A percentile compares a stretch with the other conserved stretches of the same genome.
phyloP scores from a whole-genome alignment of 2,113 vertebrate genomes.

The Cairina moschata region DNA sequence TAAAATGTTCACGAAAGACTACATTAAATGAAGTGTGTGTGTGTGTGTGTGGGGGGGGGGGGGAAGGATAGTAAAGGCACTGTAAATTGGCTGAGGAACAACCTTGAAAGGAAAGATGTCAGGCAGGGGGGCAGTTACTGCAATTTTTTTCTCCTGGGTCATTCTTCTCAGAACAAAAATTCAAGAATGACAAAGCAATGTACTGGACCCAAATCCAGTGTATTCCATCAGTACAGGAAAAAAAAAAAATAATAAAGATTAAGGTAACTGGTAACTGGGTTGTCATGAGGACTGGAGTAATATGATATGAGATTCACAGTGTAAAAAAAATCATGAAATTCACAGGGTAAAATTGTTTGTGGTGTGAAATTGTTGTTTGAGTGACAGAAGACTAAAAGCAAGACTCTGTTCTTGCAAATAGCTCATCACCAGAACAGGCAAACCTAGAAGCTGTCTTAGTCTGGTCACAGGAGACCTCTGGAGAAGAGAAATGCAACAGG shows the following conservation, averaged over 20 bases:
- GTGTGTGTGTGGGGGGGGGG: too few relatives aligned
- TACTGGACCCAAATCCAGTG: not conserved
- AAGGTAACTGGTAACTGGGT: not conserved
- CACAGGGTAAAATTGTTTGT: not conserved
- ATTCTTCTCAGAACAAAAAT: not conserved
- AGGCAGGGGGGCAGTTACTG: not conserved
- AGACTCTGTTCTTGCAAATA: not conserved
- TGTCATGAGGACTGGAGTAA: accelerated
- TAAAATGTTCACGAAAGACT: not conserved
- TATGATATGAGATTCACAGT: not conserved
- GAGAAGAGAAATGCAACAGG: not conserved
- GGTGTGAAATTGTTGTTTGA: not conserved
- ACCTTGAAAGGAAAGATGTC: not conserved
- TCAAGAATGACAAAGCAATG: not conserved
- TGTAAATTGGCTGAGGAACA: not conserved
- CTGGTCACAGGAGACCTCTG: not conserved
- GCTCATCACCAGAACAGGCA: not conserved
- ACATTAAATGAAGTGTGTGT: not conserved
- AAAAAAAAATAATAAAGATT: too few relatives aligned
- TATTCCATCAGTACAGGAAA: not conserved
- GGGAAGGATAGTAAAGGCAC: not conserved
- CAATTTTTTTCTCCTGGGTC: not conserved
- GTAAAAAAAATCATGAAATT: not conserved
- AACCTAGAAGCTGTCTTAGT: not conserved
- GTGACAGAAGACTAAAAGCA: not conserved